These are phyloP conservation scores for Melinaea menophilus DNA, from an alignment of 2,888 invertebrate species.

Conservation along the genomic window DNA sequence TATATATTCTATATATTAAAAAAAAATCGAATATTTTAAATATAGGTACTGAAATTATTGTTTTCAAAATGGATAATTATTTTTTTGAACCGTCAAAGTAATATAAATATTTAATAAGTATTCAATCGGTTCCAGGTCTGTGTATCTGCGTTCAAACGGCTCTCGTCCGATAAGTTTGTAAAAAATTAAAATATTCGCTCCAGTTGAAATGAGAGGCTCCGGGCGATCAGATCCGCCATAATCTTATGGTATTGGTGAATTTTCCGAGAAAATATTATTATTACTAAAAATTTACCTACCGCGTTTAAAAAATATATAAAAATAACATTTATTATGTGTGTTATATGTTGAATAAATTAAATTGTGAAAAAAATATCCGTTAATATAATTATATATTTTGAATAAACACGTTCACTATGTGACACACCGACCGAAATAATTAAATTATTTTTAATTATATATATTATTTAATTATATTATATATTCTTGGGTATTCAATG, in stretches of 20 bases:
- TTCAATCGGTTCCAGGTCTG: neutral
- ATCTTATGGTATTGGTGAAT: constrained; percentile 25
- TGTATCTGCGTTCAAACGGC: constrained; percentile 19
- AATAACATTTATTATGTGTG: neutral
- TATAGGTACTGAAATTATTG: too few relatives aligned
- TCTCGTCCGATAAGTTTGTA: constrained; percentile 46
- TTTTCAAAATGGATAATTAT: neutral
- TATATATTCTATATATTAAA: too few relatives aligned
- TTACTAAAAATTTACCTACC: neutral
- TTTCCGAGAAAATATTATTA: constrained; percentile 22
- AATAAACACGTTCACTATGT: too few relatives aligned
- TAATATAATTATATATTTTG: too few relatives aligned
- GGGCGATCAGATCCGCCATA: constrained; percentile 28
- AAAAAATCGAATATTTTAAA: too few relatives aligned
- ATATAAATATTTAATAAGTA: neutral
- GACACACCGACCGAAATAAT: too few relatives aligned
- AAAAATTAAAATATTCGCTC: constrained; percentile 51
- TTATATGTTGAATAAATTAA: too few relatives aligned
- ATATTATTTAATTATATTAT: too few relatives aligned
- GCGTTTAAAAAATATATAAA: neutral
- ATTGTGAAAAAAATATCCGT: too few relatives aligned
- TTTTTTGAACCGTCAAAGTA: neutral
- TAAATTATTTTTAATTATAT: too few relatives aligned
- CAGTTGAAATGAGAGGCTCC: constrained; percentile 66
- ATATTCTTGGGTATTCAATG: too few relatives aligned